phyloP scores from a whole-genome alignment of 2,888 invertebrate genomes.

The Vannuccia rotundouncinata region DNA sequence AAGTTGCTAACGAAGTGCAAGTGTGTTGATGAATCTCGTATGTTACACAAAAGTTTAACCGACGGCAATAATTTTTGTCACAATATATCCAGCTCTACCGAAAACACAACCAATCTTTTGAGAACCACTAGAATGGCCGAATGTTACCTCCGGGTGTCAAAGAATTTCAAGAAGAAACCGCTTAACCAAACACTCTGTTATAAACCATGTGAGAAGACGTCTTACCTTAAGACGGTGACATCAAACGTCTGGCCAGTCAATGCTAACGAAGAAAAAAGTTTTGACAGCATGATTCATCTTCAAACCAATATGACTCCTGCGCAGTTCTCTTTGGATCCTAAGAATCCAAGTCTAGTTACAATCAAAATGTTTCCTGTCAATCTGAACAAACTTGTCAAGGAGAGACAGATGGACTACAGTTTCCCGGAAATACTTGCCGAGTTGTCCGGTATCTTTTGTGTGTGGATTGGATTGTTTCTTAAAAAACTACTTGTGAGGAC shows the following conservation, averaged over 20 bases:
- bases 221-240: constrained; percentile 4
- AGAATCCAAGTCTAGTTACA: background rate
- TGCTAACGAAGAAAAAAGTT: background rate
- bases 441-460: background rate
- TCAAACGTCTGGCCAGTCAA: background rate
- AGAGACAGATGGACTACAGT: background rate
- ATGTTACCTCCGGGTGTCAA: background rate
- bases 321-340: background rate
- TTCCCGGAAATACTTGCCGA: background rate
- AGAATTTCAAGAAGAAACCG: background rate
- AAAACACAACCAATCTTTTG: background rate
- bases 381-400: background rate
- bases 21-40: background rate
- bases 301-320: background rate
- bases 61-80: background rate
- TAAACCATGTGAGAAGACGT: background rate
- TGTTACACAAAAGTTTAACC: background rate
- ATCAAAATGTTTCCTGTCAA: background rate
- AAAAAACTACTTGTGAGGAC: too few relatives aligned
- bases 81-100: background rate
- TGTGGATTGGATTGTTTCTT: too few relatives aligned
- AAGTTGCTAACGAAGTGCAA: background rate
- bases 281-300: background rate
- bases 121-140: background rate
- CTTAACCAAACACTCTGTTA: background rate